A percentile compares a stretch with the other conserved stretches of the same genome.
These are phyloP conservation scores for Elaphurus davidianus DNA, from an alignment of 2,113 vertebrate genomes.

Conservation along the genomic window DNA sequence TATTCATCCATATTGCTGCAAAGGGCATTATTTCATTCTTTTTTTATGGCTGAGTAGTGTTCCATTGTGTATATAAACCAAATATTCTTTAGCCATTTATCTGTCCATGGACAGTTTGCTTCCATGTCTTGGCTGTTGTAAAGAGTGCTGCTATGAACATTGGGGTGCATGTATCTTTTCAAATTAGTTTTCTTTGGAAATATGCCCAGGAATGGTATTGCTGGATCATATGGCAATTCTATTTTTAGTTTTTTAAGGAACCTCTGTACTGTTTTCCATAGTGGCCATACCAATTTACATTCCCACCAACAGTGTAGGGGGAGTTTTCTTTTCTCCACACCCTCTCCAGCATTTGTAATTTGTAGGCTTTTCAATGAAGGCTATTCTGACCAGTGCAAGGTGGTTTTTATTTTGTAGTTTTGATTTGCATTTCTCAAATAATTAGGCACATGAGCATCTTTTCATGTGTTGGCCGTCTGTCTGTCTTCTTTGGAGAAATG, in stretches of 20 bases:
- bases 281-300: background rate
- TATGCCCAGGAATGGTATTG: background rate
- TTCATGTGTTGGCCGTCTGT: background rate
- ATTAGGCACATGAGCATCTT: background rate
- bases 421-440: background rate
- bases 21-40: background rate
- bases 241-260: background rate
- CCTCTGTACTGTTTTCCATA: background rate
- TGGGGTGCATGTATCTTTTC: background rate
- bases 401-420: background rate
- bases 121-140: background rate
- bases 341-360: background rate
- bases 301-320: background rate
- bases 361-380: background rate
- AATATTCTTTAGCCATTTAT: background rate
- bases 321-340: background rate
- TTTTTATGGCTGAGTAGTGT: background rate
- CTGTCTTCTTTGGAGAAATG: background rate
- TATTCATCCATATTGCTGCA: background rate
- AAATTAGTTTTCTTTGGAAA: background rate
- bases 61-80: background rate
- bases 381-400: background rate
- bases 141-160: background rate
- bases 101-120: background rate
- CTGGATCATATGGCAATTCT: background rate